phyloP scores from a whole-genome alignment of 2,888 invertebrate species.

The Trypoxylon attenuatum region DNA sequence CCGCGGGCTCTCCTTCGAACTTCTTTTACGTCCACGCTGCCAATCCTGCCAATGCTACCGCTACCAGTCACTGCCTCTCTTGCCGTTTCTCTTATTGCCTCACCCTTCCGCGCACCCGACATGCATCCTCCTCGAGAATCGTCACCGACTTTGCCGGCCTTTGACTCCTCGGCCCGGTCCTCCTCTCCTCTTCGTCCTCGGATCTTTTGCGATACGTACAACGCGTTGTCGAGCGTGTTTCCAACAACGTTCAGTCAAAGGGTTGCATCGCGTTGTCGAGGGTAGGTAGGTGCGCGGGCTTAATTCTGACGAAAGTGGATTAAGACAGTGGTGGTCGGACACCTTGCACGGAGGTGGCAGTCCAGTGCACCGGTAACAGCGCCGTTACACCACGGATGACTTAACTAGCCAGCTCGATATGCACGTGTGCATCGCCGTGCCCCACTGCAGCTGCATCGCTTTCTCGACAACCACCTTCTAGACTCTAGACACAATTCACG shows the following conservation, averaged over 20 bases:
- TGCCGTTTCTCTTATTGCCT: constrained; percentile 10
- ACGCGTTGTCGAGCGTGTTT: too few species aligned
- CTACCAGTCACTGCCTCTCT: not conserved
- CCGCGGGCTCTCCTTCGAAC: constrained; percentile 1
- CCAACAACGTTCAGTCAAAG: not conserved
- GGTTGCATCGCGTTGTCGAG: not conserved
- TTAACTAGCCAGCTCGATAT: constrained; percentile 10
- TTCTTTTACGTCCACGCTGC: constrained; percentile 4
- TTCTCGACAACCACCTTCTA: not conserved
- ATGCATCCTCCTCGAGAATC: too few species aligned
- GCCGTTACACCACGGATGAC: constrained; percentile 19
- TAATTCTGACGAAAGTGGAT: not conserved
- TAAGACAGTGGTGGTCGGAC: constrained; percentile 19
- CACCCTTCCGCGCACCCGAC: too few species aligned
- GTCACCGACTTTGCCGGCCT: not conserved
- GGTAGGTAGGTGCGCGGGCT: too few species aligned
- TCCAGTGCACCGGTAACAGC: constrained; percentile 5
- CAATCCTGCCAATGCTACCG: not conserved
- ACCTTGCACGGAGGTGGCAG: constrained; percentile 34
- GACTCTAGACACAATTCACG: too few species aligned
- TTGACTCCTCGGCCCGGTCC: not conserved
- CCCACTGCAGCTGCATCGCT: not conserved
- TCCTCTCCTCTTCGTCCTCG: not conserved
- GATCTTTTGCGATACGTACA: not conserved
- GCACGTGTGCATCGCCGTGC: not conserved